Evolutionary conservation across 1,140 invertebrate species (phyloP).

Genomic region (Adelges cooleyi): DNA sequence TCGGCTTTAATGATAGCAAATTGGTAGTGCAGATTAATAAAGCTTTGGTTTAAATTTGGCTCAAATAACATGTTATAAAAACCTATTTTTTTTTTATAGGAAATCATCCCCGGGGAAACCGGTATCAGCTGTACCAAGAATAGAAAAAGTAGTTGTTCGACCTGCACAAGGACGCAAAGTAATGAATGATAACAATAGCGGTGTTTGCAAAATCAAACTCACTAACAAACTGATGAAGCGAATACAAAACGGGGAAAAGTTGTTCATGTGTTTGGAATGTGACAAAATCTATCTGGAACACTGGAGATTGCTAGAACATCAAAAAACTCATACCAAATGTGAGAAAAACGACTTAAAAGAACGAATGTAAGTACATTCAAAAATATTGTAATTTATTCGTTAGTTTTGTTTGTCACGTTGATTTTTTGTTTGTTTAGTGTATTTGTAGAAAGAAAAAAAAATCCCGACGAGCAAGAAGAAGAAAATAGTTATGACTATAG

Average conservation of each 20-base stretch:
- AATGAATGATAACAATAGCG: not conserved
- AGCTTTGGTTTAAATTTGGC: too few relatives aligned
- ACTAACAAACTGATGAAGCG: not conserved
- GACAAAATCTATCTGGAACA: conserved; percentile 3
- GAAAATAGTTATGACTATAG: not conserved
- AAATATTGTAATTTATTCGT: too few relatives aligned
- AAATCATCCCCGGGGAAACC: too few relatives aligned
- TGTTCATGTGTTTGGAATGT: conserved; percentile 20
- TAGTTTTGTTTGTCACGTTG: too few relatives aligned
- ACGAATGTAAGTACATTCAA: not conserved
- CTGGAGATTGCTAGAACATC: conserved; percentile 1
- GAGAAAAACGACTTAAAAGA: not conserved
- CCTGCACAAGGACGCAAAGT: not conserved
- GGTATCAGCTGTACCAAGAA: not conserved
- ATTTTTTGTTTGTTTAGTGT: too few relatives aligned
- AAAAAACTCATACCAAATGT: conserved; percentile 1
- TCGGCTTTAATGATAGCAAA: too few relatives aligned
- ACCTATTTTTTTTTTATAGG: too few relatives aligned
- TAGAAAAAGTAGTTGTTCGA: not conserved
- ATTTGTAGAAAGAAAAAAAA: not conserved
- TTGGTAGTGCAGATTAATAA: too few relatives aligned
- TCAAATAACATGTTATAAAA: too few relatives aligned
- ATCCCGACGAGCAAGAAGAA: not conserved
- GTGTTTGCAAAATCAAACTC: not conserved
- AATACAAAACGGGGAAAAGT: conserved; percentile 3